Evolutionary conservation across 1,140 invertebrate species (phyloP).

Genomic region (Nasonia giraulti): DNA sequence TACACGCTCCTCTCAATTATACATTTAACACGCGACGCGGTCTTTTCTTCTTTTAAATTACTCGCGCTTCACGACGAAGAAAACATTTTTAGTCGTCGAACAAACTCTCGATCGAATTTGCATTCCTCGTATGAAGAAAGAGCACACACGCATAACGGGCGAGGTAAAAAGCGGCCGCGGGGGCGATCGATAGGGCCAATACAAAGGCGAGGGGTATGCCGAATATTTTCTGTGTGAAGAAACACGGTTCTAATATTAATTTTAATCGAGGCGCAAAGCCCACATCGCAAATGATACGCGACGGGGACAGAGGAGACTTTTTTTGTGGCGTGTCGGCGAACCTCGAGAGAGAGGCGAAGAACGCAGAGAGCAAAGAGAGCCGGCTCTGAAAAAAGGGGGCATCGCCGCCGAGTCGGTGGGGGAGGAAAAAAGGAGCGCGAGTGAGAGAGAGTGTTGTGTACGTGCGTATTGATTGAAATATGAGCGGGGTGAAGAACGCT

Average conservation of each 20-base stretch:
- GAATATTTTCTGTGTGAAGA: constrained; percentile 71
- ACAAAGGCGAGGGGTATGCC: constrained; percentile 29
- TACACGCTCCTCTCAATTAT: constrained; percentile 51
- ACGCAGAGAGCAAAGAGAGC: constrained; percentile 22
- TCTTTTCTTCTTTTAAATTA: constrained; percentile 18
- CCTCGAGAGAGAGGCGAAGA: constrained; percentile 21
- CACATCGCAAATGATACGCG: constrained; percentile 58
- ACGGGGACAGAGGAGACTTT: constrained; percentile 55
- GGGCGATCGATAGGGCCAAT: constrained; percentile 15
- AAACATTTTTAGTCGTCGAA: background rate
- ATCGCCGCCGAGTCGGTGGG: constrained; percentile 33
- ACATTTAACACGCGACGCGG: constrained; percentile 49
- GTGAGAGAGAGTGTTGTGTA: constrained; percentile 51
- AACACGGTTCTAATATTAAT: constrained; percentile 72
- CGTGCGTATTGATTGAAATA: constrained; percentile 71
- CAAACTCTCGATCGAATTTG: background rate
- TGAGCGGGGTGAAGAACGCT: constrained; percentile 66
- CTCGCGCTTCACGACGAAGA: background rate
- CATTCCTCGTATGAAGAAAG: background rate
- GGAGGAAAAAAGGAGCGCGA: constrained; percentile 53
- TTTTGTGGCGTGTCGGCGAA: constrained; percentile 43
- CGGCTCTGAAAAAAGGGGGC: constrained; percentile 52
- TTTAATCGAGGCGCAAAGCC: constrained; percentile 69
- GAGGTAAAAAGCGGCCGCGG: constrained; percentile 1
- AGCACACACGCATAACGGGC: background rate